Percentiles rank a stretch among this genome's conserved stretches.
Conservation (phyloP, 1,140 invertebrate genomes). For the Cecropterus lyciades region DNA sequence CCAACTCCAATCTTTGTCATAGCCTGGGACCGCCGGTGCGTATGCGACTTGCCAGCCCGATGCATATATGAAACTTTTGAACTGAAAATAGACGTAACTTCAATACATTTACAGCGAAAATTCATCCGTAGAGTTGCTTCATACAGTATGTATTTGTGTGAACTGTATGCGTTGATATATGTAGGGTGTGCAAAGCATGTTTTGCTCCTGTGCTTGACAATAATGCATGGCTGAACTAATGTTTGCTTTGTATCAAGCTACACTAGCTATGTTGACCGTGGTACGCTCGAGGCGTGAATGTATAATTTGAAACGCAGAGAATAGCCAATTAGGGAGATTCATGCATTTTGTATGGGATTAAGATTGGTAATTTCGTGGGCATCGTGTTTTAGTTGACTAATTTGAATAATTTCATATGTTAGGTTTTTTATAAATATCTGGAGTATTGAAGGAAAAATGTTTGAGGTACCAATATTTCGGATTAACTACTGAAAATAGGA, state of each 20-base stretch:
- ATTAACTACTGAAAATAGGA: too few relatives aligned
- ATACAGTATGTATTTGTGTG: too few relatives aligned
- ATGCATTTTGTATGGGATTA: slow-evolving; percentile 74
- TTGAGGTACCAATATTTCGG: too few relatives aligned
- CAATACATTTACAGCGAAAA: slow-evolving; percentile 26
- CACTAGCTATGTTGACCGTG: slow-evolving; percentile 75
- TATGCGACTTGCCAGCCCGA: slow-evolving; percentile 68
- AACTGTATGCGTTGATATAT: slow-evolving; percentile 6
- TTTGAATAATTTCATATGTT: slow-evolving; percentile 18
- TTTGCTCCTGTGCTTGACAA: slow-evolving; percentile 78
- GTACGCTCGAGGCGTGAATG: slow-evolving; percentile 76
- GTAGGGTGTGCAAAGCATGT: slow-evolving; percentile 15
- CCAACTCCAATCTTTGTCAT: slow-evolving; percentile 78
- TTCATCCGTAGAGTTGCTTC: slow-evolving; percentile 1
- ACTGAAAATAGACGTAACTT: slow-evolving; percentile 38
- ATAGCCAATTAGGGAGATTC: slow-evolving; percentile 78
- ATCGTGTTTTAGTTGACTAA: slow-evolving; percentile 33
- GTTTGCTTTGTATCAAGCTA: slow-evolving; percentile 80
- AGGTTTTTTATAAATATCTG: too few relatives aligned
- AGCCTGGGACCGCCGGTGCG: slow-evolving; percentile 67
- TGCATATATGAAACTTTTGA: slow-evolving; percentile 57
- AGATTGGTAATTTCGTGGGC: slow-evolving; percentile 42
- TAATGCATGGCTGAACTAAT: slow-evolving; percentile 83
- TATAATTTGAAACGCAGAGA: slow-evolving; percentile 75
- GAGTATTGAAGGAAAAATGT: too few relatives aligned